Evolutionary conservation across 2,888 invertebrate species (phyloP).

Genomic region (Sesamia inferens): DNA sequence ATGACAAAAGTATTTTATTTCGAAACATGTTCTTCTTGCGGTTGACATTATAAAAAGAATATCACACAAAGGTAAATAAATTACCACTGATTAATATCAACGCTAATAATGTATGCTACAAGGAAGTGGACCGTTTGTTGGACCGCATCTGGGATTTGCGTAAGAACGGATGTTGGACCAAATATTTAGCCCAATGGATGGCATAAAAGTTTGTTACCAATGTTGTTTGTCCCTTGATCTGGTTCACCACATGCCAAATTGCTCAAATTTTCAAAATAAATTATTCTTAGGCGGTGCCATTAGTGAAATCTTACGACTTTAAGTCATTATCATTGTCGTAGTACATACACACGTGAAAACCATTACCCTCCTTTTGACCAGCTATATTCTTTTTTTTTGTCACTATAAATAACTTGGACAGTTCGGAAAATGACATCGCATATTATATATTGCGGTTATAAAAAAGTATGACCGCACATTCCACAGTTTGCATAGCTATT

Average conservation of each 20-base stretch:
- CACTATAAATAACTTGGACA: conserved; percentile 29
- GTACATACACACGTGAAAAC: conserved; percentile 21
- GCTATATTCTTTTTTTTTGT: conserved; percentile 33
- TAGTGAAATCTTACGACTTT: conserved; percentile 40
- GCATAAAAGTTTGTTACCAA: background rate
- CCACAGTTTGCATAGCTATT: conserved; percentile 62
- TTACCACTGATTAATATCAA: conserved; percentile 56
- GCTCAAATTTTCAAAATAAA: conserved; percentile 23
- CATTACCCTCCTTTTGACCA: conserved; percentile 58
- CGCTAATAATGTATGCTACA: conserved; percentile 35
- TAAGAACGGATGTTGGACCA: conserved; percentile 48
- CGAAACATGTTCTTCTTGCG: conserved; percentile 55
- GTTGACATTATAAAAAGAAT: conserved; percentile 46
- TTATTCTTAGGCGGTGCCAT: conserved; percentile 13
- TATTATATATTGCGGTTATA: conserved; percentile 51
- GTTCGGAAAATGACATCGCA: conserved; percentile 50
- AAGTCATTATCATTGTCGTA: conserved; percentile 50
- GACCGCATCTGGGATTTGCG: conserved; percentile 44
- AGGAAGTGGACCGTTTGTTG: conserved; percentile 32
- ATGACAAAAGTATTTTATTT: conserved; percentile 39
- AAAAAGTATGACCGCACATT: conserved; percentile 59
- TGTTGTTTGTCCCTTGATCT: background rate
- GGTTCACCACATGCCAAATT: conserved; percentile 10
- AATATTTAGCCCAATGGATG: conserved; percentile 20
- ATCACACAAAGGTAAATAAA: conserved; percentile 55